These are phyloP conservation scores for Cremastobaeus sp. DNA, from an alignment of 2,888 invertebrate species.

Conservation along the genomic window DNA sequence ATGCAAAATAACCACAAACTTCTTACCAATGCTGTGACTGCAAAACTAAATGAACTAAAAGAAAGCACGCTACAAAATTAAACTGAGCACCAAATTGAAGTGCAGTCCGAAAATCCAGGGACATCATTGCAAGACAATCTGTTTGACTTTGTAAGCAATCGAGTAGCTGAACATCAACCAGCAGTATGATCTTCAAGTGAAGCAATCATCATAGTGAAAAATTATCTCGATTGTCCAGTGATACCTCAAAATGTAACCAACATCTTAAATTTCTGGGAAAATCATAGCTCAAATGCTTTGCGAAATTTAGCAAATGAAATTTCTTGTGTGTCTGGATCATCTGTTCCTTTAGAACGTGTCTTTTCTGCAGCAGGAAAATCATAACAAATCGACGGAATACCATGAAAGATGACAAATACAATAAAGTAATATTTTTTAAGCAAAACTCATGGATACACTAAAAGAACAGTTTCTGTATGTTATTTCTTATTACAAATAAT, in stretches of 20 bases:
- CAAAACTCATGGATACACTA: background rate
- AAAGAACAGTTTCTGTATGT: no score
- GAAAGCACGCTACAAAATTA: background rate
- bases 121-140: background rate
- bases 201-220: background rate
- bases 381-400: background rate
- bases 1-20: background rate
- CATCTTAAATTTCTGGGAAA: background rate
- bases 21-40: background rate
- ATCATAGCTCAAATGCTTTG: background rate
- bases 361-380: background rate
- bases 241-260: background rate
- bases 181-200: background rate
- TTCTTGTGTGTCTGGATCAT: background rate
- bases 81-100: background rate
- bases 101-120: background rate
- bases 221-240: background rate
- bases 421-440: background rate
- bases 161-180: background rate
- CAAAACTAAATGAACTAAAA: background rate
- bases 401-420: background rate
- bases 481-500: no score
- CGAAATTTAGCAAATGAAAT: background rate
- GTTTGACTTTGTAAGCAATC: background rate
- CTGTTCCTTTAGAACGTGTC: background rate